Evolutionary conservation across 2,113 vertebrate species (phyloP), one percentile per base, ranked within the genome.

Genomic region (Odobenus rosmarus): DNA sequence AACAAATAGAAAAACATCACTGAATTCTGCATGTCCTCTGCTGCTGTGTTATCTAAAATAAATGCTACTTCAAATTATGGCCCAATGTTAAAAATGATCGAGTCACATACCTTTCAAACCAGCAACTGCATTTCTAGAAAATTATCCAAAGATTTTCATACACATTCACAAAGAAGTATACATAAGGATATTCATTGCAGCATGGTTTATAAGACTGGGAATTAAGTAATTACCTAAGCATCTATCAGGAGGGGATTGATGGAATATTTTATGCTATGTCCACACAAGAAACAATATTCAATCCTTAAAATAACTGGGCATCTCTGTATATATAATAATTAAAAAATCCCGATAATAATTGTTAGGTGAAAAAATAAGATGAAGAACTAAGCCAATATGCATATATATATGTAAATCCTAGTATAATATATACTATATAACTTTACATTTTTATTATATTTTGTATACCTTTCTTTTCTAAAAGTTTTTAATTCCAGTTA

Each of bases 1-100:
- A 83, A 96, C 93, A 96, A 90, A 88, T 24, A 92, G 51, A 81
- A 90, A 97, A 97, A 91, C 3, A 57, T 31, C 77, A 92, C 90
- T 61, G 83, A 96, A 76, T 74, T 96, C 62, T 90, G 33, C 19
- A 96, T 18, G 55, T 19, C 3, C 8, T 77, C 7, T 64, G 5
- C n/a, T 79, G 46, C 36, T 71, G 2, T 12, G 7, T 76, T 76
- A 85, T 85, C 46, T 42, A 72, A 83, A 95, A 88, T 81, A 88
- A 90, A 62, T 79, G 53, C 57, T 87, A 77, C 36, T 93, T 81
- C 59, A 95, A 77, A 97, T 88, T 67, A 93, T 83, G 55, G 16
- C 10, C 13, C 82, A 26, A 61, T 12, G 33, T 24, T 2, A 67
- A 91, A 92, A 95, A 84, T 49, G 57, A 93, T 67, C 23, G 71